Conservation (phyloP, 2,113 vertebrate genomes). For the Pachycephala philippinensis region DNA sequence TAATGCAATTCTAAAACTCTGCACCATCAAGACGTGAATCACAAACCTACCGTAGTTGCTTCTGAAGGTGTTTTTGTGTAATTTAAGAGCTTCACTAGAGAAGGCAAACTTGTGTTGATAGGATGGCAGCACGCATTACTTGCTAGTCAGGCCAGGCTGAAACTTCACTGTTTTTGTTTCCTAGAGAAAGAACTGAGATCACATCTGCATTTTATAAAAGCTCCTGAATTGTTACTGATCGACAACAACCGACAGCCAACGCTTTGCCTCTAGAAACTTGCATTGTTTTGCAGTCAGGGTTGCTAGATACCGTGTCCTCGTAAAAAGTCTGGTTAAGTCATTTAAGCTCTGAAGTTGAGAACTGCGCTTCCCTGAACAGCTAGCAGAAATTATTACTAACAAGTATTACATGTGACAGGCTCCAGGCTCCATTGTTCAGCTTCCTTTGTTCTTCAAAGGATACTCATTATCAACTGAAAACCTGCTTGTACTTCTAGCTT, state of each 20-base stretch:
- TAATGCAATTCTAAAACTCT: neutral
- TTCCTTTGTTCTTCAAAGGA: neutral
- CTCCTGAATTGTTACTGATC: conserved; percentile 17
- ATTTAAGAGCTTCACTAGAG: neutral
- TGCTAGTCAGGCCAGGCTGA: neutral
- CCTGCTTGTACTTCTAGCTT: neutral
- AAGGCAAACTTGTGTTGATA: neutral
- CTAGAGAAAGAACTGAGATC: conserved; percentile 38
- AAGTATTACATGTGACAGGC: neutral
- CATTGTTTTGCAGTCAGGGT: conserved; percentile 29
- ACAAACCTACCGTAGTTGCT: neutral
- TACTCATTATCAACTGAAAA: neutral
- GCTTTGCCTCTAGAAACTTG: conserved; percentile 7
- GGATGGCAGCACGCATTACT: neutral
- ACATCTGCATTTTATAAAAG: conserved; percentile 62
- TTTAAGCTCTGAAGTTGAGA: neutral
- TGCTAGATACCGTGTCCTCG: neutral
- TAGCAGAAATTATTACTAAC: neutral
- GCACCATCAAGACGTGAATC: neutral
- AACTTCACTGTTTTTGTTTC: conserved; percentile 44
- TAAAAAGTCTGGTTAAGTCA: conserved; percentile 41
- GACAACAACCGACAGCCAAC: conserved; percentile 2
- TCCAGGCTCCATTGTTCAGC: neutral
- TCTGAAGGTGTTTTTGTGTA: neutral
- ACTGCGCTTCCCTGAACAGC: neutral